Conservation (phyloP, 2,888 invertebrate species). For the Pachydiplax longipennis region DNA sequence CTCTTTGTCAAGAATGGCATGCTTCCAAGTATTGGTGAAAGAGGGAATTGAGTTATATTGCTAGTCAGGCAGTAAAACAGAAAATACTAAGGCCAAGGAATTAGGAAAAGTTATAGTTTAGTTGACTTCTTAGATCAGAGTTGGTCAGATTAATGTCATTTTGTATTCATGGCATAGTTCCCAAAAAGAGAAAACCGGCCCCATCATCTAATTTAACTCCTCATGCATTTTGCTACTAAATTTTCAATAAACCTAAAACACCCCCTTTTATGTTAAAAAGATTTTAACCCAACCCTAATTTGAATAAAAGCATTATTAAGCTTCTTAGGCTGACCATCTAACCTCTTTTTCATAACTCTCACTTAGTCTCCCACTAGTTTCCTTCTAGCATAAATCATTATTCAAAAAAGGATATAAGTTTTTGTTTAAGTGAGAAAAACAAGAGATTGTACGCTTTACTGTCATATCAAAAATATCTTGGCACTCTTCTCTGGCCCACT, state of each 20-base stretch:
- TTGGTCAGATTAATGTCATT: constrained; percentile 15
- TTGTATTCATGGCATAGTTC: background rate
- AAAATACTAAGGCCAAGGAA: background rate
- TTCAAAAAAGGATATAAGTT: too few species aligned
- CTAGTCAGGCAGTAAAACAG: background rate
- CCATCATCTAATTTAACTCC: too few species aligned
- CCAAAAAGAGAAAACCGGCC: too few species aligned
- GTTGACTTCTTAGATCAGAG: background rate
- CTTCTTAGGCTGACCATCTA: too few species aligned
- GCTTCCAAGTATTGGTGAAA: background rate
- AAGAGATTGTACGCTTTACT: too few species aligned
- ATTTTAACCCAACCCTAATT: too few species aligned
- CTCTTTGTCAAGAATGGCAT: constrained; percentile 13
- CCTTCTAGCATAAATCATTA: too few species aligned
- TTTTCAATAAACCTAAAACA: background rate
- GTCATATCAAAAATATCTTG: background rate
- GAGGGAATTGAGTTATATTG: background rate
- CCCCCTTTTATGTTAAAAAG: too few species aligned
- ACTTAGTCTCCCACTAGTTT: too few species aligned
- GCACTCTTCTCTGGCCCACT: constrained; percentile 37
- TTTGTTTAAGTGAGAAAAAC: too few species aligned
- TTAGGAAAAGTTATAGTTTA: background rate
- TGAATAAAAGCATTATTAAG: too few species aligned
- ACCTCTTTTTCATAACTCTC: too few species aligned
- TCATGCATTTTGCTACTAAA: background rate